Base-by-base conservation (phyloP, 1,140 invertebrate species). In the Zaprionus kolodkinae region DNA sequence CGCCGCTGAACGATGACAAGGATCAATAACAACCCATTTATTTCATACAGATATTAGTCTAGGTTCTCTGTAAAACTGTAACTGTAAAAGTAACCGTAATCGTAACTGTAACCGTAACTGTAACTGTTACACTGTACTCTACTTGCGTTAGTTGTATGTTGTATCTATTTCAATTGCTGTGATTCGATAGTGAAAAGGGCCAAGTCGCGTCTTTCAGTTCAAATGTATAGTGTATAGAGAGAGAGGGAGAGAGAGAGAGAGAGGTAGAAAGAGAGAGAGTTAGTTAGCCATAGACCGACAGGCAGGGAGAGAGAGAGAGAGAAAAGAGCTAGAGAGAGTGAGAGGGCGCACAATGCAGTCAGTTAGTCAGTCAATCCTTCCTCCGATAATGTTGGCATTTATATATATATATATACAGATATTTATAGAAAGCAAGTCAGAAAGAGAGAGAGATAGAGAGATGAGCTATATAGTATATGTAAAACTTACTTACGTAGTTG, bases 371-470 rank as follows among this genome's bases (percentile, higher is more conserved):
- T 89, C 85, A 89, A 89, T 89, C 85, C 85, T 89, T 89, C 85
- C 85, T 89, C 85, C 85, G 85, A 89, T 89, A 89, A 85, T 89
- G 85, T 89, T 89, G 85, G 85, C 85, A 89, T 89, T 89, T 89
- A 89, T 75, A 88, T 69, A 87, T 50, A 87, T 57, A 78, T 68
- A 48, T 56, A 69, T 69, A 48, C 55, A 69, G 69, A 55, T 70
- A 79, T 79, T 64, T 69, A 79, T 65, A 76, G 17, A 50, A 25
- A 50, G 27, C 27, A 30, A 30, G 27, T 30, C 21, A 21, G 10
- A 5, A 11, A 25, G 45, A 61, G 35, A 43, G 12, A 21, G 13
- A 61, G 35, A 43, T 6, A 21, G 13, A 60, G n/a, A 60, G 35
- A 40, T 60, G 38, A 62, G 33, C 35, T 54, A 85, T 72, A 81